Conservation (phyloP, 2,113 vertebrate species). For the Bubo bubo region DNA sequence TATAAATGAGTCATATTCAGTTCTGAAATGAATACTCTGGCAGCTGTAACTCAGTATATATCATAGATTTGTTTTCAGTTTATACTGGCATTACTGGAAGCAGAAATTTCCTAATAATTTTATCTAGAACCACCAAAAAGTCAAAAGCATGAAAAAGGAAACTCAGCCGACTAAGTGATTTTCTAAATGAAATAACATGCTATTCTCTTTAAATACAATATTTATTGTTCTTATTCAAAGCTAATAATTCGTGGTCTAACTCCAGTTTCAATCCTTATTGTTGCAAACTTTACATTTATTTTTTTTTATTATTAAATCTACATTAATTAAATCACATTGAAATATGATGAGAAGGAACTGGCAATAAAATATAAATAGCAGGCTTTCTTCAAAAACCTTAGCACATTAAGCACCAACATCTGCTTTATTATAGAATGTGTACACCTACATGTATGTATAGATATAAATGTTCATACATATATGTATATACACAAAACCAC, state of each 20-base stretch:
- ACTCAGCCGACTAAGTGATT: not conserved
- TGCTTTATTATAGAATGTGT: not conserved
- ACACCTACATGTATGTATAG: not conserved
- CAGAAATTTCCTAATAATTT: not conserved
- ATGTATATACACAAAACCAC: not conserved
- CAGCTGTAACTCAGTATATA: not conserved
- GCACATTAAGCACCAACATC: not conserved
- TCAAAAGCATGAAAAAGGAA: not conserved
- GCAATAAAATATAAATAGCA: not conserved
- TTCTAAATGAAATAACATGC: not conserved
- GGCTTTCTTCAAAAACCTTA: not conserved
- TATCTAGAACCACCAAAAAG: not conserved
- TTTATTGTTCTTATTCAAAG: not conserved
- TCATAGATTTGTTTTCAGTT: not conserved
- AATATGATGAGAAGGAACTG: not conserved
- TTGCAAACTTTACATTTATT: not conserved
- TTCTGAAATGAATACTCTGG: not conserved
- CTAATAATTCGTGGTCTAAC: not conserved
- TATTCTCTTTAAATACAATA: not conserved
- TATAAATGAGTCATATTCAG: not conserved
- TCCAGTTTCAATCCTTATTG: not conserved
- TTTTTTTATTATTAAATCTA: not conserved
- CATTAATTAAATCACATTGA: not conserved
- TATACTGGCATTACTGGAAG: not conserved
- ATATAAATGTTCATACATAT: not conserved